phyloP scores from a whole-genome alignment of 2,888 invertebrate species.

The Tiliacea aurago region DNA sequence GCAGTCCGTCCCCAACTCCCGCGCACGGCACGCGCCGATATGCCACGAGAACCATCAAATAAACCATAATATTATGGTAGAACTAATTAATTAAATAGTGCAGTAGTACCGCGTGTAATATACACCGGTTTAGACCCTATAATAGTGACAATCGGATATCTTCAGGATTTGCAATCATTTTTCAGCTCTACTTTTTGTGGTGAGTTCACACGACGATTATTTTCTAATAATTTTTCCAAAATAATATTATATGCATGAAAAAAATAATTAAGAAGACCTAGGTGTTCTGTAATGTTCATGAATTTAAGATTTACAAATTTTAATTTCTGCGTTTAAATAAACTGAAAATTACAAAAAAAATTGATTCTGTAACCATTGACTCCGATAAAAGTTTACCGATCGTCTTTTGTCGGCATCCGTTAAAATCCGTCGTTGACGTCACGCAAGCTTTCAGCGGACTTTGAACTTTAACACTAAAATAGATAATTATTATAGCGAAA shows the following conservation, averaged over 20 bases:
- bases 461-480: slow-evolving; percentile 58
- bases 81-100: slow-evolving; percentile 68
- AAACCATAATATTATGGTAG: slow-evolving; percentile 73
- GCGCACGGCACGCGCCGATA: slow-evolving; percentile 81
- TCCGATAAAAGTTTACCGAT: slow-evolving; percentile 27
- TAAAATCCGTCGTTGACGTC: slow-evolving; percentile 61
- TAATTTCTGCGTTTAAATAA: neutral
- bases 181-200: slow-evolving; percentile 69
- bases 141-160: slow-evolving; percentile 67
- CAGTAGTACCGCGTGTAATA: slow-evolving; percentile 65
- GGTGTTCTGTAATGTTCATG: neutral
- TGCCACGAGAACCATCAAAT: slow-evolving; percentile 69
- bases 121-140: slow-evolving; percentile 67
- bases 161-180: slow-evolving; percentile 74
- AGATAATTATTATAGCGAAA: slow-evolving; percentile 23
- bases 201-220: slow-evolving; percentile 67
- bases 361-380: neutral
- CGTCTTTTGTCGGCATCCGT: slow-evolving; percentile 30
- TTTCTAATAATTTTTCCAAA: slow-evolving; percentile 1
- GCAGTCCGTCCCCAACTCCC: slow-evolving; percentile 85
- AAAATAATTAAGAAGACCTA: neutral
- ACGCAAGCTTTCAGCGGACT: slow-evolving; percentile 54
- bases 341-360: neutral
- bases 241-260: neutral
- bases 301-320: neutral